Percentiles rank a stretch among this genome's conserved stretches.
These are phyloP conservation scores for Entelurus aequoreus DNA, from an alignment of 2,113 vertebrate genomes.

Conservation along the genomic window DNA sequence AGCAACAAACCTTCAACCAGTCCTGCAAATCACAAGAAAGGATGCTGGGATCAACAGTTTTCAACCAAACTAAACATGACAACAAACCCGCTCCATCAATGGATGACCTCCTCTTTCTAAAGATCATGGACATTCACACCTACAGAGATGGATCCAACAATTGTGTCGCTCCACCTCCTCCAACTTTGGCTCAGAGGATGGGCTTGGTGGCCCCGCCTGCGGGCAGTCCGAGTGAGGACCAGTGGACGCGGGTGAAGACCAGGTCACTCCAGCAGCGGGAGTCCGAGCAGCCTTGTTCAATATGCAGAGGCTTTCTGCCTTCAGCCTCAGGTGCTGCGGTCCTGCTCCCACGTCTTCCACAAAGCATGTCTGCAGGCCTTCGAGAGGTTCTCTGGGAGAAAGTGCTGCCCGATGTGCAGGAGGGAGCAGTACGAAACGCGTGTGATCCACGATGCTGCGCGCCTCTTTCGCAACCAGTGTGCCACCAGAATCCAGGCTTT, in stretches of 20 bases:
- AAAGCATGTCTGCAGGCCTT: slow-evolving; percentile 77
- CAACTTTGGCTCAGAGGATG: slow-evolving; percentile 81
- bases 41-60: too few relatives aligned
- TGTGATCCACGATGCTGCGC: slow-evolving; percentile 76
- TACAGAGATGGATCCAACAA: too few relatives aligned
- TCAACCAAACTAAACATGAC: too few relatives aligned
- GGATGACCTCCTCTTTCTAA: too few relatives aligned
- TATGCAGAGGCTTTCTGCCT: slow-evolving; percentile 79
- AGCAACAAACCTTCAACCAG: too few relatives aligned
- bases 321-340: slow-evolving; percentile 82
- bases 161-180: too few relatives aligned
- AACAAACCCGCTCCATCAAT: too few relatives aligned
- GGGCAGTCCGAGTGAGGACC: slow-evolving; percentile 61
- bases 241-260: slow-evolving; percentile 73
- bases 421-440: slow-evolving; percentile 77
- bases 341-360: slow-evolving; percentile 85
- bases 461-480: slow-evolving; percentile 75
- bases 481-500: slow-evolving; percentile 77
- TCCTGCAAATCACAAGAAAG: too few relatives aligned
- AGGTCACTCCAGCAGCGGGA: slow-evolving; percentile 73
- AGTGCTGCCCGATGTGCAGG: slow-evolving; percentile 79
- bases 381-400: slow-evolving; percentile 78
- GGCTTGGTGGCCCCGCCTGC: slow-evolving; percentile 69
- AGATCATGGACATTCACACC: too few relatives aligned
- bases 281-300: slow-evolving; percentile 72